A percentile compares a stretch with the other conserved stretches of the same genome.
Evolutionary conservation across 30 jellyfish, hydroid and myxozoan genomes (phyloP).

Genomic region (Hydractinia symbiolongicarpus): DNA sequence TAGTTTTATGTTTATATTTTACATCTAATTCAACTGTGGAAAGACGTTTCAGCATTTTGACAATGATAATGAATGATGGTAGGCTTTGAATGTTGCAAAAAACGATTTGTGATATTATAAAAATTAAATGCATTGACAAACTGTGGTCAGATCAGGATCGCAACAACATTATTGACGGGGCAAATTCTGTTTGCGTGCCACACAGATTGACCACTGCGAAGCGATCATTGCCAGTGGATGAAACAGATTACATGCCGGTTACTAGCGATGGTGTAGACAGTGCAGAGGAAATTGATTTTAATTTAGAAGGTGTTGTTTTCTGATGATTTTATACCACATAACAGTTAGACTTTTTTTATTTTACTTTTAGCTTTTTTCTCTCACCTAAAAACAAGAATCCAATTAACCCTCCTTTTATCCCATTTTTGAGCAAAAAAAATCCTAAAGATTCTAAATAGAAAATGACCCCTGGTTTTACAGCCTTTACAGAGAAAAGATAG

Average conservation of each 20-base stretch:
- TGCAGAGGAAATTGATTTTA: not conserved
- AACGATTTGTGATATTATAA: not conserved
- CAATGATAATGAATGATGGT: not conserved
- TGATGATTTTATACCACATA: no score
- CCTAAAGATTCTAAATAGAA: no score
- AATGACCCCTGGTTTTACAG: no score
- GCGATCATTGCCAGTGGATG: not conserved
- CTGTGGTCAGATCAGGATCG: not conserved
- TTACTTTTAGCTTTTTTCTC: no score
- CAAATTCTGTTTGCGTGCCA: not conserved
- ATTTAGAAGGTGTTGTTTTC: not conserved
- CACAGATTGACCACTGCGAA: not conserved
- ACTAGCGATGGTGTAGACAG: not conserved
- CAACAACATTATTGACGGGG: not conserved
- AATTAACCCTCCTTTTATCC: no score
- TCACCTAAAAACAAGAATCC: no score
- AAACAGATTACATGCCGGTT: not conserved
- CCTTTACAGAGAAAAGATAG: no score
- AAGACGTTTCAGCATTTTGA: not conserved
- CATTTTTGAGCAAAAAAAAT: no score
- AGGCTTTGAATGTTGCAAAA: not conserved
- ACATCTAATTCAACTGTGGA: not conserved
- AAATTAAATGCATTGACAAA: not conserved
- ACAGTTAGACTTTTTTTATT: no score
- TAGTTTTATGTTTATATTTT: not conserved